Evolutionary conservation across 2,888 invertebrate species (phyloP).

Genomic region (Orthosia gothica): DNA sequence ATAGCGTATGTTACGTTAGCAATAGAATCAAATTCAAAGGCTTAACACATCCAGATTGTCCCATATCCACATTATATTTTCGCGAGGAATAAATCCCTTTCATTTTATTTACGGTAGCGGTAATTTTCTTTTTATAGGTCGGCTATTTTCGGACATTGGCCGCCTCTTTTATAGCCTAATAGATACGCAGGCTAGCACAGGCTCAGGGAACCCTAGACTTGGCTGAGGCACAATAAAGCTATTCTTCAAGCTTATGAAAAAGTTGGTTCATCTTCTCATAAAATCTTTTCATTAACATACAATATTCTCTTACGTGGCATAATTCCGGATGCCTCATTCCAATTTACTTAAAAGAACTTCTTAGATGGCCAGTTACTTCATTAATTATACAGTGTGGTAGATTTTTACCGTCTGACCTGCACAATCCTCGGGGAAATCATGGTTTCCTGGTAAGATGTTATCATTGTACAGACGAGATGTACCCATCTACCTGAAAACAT

Average conservation of each 20-base stretch:
- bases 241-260: conserved; percentile 43
- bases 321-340: not conserved
- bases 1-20: not conserved
- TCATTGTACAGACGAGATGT: conserved; percentile 40
- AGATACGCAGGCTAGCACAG: conserved; percentile 12
- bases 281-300: conserved; percentile 17
- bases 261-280: not conserved
- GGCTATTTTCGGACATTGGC: conserved; percentile 41
- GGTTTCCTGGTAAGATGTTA: conserved; percentile 57
- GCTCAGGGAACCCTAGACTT: conserved; percentile 3
- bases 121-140: conserved; percentile 49
- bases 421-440: conserved; percentile 55
- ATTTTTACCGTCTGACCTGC: conserved; percentile 56
- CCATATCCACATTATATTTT: conserved; percentile 20
- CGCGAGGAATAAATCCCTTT: conserved; percentile 37
- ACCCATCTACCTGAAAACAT: conserved; percentile 52
- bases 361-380: conserved; percentile 22
- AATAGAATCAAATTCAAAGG: conserved; percentile 14
- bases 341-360: conserved; percentile 24
- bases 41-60: conserved; percentile 8
- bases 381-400: conserved; percentile 44
- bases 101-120: conserved; percentile 50
- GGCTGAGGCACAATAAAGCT: conserved; percentile 19
- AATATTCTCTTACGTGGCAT: conserved; percentile 1
- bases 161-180: conserved; percentile 35